phyloP scores from a whole-genome alignment of 2,113 vertebrate genomes.

The Heterotilapia buettikoferi region DNA sequence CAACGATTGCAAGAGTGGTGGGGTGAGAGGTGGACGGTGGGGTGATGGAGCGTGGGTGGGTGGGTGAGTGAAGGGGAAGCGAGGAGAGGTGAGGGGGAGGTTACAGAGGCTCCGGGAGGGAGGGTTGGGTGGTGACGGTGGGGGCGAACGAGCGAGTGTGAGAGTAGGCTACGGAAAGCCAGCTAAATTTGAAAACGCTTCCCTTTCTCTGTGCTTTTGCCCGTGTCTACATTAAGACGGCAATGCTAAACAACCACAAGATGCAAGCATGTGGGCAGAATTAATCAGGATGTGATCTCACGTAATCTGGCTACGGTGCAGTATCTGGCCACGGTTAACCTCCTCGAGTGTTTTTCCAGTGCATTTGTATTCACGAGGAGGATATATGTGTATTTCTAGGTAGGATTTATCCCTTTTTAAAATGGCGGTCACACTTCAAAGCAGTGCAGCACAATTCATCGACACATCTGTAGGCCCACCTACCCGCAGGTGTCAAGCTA shows the following conservation, averaged over 20 bases:
- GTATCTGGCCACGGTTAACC: background rate
- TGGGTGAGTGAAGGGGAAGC: constrained; percentile 49
- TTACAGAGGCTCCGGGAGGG: constrained; percentile 50
- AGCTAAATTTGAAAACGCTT: constrained; percentile 28
- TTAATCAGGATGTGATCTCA: background rate
- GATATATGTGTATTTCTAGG: background rate
- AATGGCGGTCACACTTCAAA: background rate
- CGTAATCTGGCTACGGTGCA: background rate
- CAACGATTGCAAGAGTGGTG: constrained; percentile 49
- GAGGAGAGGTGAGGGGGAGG: constrained; percentile 51
- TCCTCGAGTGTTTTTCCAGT: background rate
- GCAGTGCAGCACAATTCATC: background rate
- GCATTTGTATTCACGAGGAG: background rate
- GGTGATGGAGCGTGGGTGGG: constrained; percentile 64
- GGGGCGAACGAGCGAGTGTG: constrained; percentile 31
- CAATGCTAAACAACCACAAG: background rate
- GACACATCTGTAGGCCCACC: background rate
- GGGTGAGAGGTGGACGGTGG: constrained; percentile 62
- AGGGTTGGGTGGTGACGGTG: constrained; percentile 18
- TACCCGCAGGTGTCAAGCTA: background rate
- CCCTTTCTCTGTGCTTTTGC: background rate
- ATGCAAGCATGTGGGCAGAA: background rate
- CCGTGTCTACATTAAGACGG: background rate
- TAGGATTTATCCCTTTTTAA: background rate
- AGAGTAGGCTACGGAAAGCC: constrained; percentile 2